These are phyloP conservation scores for Hyla sarda DNA, from an alignment of 2,113 vertebrate genomes.

Conservation along the genomic window DNA sequence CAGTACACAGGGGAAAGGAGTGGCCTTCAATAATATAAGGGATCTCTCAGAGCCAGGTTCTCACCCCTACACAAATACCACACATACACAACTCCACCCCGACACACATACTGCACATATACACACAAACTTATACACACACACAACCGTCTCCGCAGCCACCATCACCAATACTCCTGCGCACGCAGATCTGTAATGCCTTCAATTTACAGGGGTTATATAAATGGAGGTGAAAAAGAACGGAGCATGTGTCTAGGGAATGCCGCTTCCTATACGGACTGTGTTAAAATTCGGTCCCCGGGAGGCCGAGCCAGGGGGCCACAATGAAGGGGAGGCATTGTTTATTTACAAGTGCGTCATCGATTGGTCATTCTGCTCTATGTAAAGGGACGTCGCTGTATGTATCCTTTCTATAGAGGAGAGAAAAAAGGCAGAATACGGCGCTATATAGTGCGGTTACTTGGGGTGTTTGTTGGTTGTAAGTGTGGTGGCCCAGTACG, in stretches of 20 bases:
- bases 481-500: too few relatives aligned
- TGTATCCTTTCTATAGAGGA: neutral
- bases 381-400: neutral
- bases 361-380: neutral
- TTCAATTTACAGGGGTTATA: neutral
- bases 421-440: too few relatives aligned
- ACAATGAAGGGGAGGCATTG: neutral
- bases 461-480: too few relatives aligned
- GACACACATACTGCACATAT: slow-evolving; percentile 44
- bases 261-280: neutral
- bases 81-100: slow-evolving; percentile 47
- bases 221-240: neutral
- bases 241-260: neutral
- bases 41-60: slow-evolving; percentile 27
- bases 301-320: neutral
- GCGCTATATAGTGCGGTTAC: too few relatives aligned
- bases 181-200: neutral
- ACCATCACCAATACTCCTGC: neutral
- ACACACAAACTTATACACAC: neutral
- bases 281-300: neutral
- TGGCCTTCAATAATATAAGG: slow-evolving; percentile 52
- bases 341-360: neutral
- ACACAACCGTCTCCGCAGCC: neutral
- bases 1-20: slow-evolving; percentile 60
- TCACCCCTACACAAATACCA: slow-evolving; percentile 54